These are phyloP conservation scores for Valencia hispanica DNA, from an alignment of 2,797 vertebrate species.

Conservation along the genomic window DNA sequence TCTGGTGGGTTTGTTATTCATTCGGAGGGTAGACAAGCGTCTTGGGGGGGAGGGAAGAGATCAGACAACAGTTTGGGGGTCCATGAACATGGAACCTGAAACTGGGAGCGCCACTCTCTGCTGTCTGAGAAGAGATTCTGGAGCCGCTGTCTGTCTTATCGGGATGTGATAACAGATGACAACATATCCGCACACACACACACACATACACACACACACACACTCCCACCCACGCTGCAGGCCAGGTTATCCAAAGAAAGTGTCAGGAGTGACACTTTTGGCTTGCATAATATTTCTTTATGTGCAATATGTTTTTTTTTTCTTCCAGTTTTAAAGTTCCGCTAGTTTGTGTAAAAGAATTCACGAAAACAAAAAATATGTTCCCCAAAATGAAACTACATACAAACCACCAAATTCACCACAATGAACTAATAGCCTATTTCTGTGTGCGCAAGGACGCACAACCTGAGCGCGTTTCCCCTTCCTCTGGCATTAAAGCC, in stretches of 20 bases:
- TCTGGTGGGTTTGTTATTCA: slow-evolving; percentile 22
- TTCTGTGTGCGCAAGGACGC: slow-evolving; percentile 60
- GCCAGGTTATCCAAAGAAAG: slow-evolving; percentile 52
- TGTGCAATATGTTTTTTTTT: background rate
- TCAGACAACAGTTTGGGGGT: slow-evolving; percentile 65
- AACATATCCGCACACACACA: slow-evolving; percentile 71
- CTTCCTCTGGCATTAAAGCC: slow-evolving; percentile 84
- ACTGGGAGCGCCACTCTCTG: slow-evolving; percentile 75
- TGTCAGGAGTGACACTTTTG: slow-evolving; percentile 53
- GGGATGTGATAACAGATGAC: slow-evolving; percentile 83
- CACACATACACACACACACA: slow-evolving; percentile 16
- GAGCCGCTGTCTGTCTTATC: slow-evolving; percentile 82
- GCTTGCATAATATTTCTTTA: background rate
- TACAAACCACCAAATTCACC: background rate
- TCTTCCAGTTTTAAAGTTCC: background rate
- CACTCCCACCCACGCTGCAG: slow-evolving; percentile 73
- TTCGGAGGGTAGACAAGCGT: slow-evolving; percentile 51
- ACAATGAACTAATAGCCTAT: background rate
- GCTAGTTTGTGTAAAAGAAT: too few species aligned
- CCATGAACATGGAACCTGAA: slow-evolving; percentile 76
- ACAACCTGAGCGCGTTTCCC: slow-evolving; percentile 18
- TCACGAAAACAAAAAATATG: background rate
- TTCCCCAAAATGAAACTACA: background rate
- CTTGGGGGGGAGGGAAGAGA: background rate
- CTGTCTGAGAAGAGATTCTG: slow-evolving; percentile 80